Conservation (phyloP, 2,888 invertebrate genomes). For the Agapostemon virescens region DNA sequence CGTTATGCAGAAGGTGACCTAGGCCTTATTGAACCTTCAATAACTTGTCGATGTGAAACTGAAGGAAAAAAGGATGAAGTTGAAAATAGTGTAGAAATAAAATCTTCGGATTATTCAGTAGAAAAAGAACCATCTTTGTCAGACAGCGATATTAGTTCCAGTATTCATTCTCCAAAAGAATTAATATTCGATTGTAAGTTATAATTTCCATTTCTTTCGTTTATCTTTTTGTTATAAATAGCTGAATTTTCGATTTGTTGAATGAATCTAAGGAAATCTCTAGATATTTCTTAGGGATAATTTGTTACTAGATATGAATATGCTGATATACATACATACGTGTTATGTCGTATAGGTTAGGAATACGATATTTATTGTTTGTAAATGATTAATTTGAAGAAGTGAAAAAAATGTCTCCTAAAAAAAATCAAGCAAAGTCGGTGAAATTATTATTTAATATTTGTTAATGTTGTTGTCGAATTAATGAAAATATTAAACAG, state of each 20-base stretch:
- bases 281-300: neutral
- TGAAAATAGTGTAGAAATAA: neutral
- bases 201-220: neutral
- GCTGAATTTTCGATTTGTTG: constrained; percentile 3
- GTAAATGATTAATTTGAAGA: neutral
- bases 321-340: neutral
- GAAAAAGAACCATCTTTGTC: constrained; percentile 29
- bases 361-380: neutral
- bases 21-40: constrained; percentile 36
- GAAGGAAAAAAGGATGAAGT: neutral
- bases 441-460: constrained; percentile 10
- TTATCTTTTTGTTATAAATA: neutral
- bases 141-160: constrained; percentile 41
- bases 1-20: constrained; percentile 43
- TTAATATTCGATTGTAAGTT: neutral
- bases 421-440: constrained; percentile 31
- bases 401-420: constrained; percentile 26
- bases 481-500: neutral
- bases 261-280: neutral
- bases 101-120: constrained; percentile 4
- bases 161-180: constrained; percentile 38
- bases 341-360: constrained; percentile 2
- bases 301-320: neutral
- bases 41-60: neutral
- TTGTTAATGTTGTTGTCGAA: neutral